Percentiles rank a stretch among this genome's conserved stretches.
Conservation (phyloP, 2,797 vertebrate genomes). For the Tolypeutes matacus region DNA sequence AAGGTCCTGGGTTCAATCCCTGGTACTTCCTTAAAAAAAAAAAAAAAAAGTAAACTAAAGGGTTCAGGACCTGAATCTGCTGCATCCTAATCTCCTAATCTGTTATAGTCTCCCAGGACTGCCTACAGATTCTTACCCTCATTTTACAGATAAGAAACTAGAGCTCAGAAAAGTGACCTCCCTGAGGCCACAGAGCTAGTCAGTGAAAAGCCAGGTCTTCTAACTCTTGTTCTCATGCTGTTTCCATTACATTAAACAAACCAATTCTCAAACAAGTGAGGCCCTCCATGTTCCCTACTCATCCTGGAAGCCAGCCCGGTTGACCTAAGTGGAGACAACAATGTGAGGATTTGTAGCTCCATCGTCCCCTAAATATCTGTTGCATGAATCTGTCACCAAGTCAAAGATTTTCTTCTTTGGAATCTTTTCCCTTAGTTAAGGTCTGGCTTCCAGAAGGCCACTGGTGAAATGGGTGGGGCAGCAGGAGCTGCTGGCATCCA, state of each 20-base stretch:
- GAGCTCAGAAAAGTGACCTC: background rate
- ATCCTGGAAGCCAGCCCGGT: background rate
- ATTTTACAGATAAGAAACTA: background rate
- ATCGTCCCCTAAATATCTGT: background rate
- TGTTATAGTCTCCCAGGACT: background rate
- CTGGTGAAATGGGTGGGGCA: background rate
- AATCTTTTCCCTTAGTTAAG: background rate
- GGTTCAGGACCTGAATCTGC: background rate
- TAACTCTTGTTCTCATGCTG: background rate
- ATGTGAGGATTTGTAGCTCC: rapidly evolving
- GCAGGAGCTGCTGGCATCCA: background rate
- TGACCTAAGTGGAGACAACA: background rate
- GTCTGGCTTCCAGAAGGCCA: background rate
- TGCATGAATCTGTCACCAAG: background rate
- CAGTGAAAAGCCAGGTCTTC: background rate
- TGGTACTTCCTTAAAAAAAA: no score
- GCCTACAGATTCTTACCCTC: background rate
- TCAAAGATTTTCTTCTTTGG: background rate
- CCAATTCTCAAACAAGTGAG: background rate
- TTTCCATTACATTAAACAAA: background rate
- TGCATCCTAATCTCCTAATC: background rate
- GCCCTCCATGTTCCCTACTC: background rate
- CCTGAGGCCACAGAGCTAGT: background rate
- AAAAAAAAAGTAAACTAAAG: background rate
- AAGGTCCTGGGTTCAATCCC: no score